A percentile compares a stretch with the other conserved stretches of the same genome.
Evolutionary conservation across 2,797 vertebrate genomes (phyloP).

Genomic region (Erethizon dorsatum): DNA sequence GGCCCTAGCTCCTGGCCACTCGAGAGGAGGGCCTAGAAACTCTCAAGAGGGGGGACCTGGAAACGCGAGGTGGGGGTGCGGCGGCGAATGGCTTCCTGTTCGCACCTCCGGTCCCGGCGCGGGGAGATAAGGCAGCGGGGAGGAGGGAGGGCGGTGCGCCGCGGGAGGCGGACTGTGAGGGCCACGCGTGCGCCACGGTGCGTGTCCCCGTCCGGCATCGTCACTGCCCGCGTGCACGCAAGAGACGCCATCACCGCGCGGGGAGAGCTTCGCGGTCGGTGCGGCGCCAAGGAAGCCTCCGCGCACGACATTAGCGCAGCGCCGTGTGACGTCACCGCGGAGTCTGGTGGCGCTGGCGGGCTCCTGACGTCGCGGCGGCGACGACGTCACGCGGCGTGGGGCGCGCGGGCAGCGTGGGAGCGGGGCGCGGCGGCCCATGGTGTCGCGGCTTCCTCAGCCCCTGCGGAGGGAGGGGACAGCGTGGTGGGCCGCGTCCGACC

Average conservation of each 20-base stretch:
- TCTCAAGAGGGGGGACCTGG: background rate
- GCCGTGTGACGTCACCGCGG: background rate
- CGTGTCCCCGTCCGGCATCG: background rate
- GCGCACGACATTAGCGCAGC: no score
- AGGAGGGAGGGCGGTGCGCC: background rate
- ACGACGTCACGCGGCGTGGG: background rate
- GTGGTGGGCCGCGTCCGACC: background rate
- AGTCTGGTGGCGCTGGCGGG: background rate
- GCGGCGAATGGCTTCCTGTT: slow-evolving; percentile 33
- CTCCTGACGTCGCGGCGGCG: no score
- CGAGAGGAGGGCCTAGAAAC: background rate
- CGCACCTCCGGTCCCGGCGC: background rate
- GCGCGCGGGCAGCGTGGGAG: rapidly evolving
- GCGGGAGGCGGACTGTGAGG: background rate
- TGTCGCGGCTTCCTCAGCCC: slow-evolving; percentile 59
- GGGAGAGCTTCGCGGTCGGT: no score
- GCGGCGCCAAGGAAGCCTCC: background rate
- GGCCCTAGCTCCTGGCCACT: background rate
- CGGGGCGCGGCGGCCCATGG: background rate
- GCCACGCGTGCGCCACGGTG: background rate
- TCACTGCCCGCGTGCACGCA: background rate
- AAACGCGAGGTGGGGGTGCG: background rate
- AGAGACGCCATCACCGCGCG: rapidly evolving
- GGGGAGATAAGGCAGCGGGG: background rate
- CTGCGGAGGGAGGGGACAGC: background rate